phyloP scores from a whole-genome alignment of 2,888 invertebrate species.

The Ecliptopera silaceata region DNA sequence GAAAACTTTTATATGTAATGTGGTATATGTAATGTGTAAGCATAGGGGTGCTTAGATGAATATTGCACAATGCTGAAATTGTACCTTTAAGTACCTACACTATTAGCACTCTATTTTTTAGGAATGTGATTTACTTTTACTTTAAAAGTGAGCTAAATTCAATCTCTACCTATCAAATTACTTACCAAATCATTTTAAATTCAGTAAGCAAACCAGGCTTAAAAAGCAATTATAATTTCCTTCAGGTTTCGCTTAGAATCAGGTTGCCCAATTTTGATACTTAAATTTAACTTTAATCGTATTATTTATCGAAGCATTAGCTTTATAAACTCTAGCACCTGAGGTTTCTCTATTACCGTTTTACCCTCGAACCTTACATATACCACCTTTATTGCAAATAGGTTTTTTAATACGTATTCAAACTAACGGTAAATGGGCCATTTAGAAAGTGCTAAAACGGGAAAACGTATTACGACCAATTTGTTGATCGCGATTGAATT shows the following conservation, averaged over 20 bases:
- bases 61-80: no score
- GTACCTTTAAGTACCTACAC: no score
- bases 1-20: no score
- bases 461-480: no score
- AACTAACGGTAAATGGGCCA: no score
- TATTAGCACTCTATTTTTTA: no score
- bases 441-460: no score
- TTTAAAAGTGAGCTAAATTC: not conserved
- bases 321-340: not conserved
- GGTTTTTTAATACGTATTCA: no score
- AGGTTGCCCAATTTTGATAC: not conserved
- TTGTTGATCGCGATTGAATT: no score
- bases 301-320: not conserved
- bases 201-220: not conserved
- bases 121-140: not conserved
- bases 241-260: not conserved
- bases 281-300: not conserved
- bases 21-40: no score
- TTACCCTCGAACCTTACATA: not conserved
- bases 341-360: not conserved
- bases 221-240: not conserved
- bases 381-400: not conserved
- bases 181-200: not conserved
- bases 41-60: no score
- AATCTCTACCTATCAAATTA: not conserved